Percentiles rank a stretch among this genome's conserved stretches.
Evolutionary conservation across 1,140 invertebrate species (phyloP).

Genomic region (Ceratoteleas bidentatus): DNA sequence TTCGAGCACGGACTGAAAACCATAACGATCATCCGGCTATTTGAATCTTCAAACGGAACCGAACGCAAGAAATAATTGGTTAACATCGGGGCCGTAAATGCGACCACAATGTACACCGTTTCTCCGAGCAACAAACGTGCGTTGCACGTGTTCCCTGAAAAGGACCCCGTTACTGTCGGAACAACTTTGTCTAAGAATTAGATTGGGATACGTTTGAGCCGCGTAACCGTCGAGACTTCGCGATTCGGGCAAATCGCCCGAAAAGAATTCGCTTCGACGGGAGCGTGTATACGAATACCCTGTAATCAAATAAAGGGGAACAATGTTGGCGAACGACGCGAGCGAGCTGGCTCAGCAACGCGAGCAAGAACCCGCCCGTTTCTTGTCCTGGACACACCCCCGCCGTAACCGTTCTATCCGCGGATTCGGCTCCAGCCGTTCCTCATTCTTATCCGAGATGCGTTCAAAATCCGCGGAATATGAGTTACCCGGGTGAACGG

Average conservation of each 20-base stretch:
- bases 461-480: conserved; percentile 48
- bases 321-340: conserved; percentile 79
- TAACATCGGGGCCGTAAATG: conserved; percentile 11
- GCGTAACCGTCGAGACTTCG: conserved; percentile 49
- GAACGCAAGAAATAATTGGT: too few relatives aligned
- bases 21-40: background rate
- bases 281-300: conserved; percentile 80
- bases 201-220: conserved; percentile 53
- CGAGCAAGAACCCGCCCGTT: conserved; percentile 80
- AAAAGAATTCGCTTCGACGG: conserved; percentile 71
- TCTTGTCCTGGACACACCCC: conserved; percentile 82
- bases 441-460: conserved; percentile 56
- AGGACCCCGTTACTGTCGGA: conserved; percentile 23
- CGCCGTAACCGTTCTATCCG: conserved; percentile 79
- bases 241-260: conserved; percentile 67
- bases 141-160: conserved; percentile 39
- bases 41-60: too few relatives aligned
- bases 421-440: conserved; percentile 63
- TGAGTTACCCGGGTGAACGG: conserved; percentile 42
- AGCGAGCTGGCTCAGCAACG: conserved; percentile 77
- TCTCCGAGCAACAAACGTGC: conserved; percentile 29
- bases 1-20: too few relatives aligned
- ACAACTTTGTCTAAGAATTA: conserved; percentile 58
- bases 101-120: conserved; percentile 21
- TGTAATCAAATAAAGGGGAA: conserved; percentile 81